A percentile compares a stretch with the other conserved stretches of the same genome.
Evolutionary conservation across 2,797 vertebrate species (phyloP).

Genomic region (Chelon labrosus): DNA sequence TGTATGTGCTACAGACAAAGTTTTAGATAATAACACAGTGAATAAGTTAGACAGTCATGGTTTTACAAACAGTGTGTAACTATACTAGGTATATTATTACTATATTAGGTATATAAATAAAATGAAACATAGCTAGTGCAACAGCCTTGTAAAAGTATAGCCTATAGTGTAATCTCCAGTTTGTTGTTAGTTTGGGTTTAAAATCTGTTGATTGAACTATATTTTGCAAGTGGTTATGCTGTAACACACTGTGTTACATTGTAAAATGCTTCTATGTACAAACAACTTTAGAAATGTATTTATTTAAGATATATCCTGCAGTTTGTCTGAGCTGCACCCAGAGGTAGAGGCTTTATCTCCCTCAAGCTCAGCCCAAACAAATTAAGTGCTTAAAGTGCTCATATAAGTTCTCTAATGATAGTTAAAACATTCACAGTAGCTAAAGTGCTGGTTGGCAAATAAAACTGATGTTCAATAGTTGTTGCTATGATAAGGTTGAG

Average conservation of each 20-base stretch:
- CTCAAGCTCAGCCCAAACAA: background rate
- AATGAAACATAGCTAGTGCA: background rate
- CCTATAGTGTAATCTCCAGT: background rate
- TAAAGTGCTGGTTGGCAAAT: background rate
- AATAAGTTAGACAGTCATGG: too few species aligned
- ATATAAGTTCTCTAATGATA: constrained; percentile 14
- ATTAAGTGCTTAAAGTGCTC: constrained; percentile 10
- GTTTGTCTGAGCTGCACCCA: background rate
- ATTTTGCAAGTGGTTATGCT: background rate
- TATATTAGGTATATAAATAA: background rate
- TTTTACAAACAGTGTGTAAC: too few species aligned
- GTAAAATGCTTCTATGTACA: background rate
- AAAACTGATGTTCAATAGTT: background rate
- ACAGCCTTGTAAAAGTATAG: background rate
- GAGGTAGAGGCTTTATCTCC: constrained; percentile 14
- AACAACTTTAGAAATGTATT: background rate
- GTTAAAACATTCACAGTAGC: background rate
- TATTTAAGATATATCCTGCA: background rate
- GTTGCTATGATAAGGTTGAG: constrained; percentile 5
- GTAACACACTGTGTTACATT: background rate
- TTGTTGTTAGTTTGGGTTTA: background rate
- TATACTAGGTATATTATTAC: too few species aligned
- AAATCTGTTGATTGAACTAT: constrained; percentile 4
- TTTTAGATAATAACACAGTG: too few species aligned
- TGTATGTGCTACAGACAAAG: too few species aligned